Base-by-base conservation (phyloP, 2,113 vertebrate genomes). In the Chaenocephalus aceratus region DNA sequence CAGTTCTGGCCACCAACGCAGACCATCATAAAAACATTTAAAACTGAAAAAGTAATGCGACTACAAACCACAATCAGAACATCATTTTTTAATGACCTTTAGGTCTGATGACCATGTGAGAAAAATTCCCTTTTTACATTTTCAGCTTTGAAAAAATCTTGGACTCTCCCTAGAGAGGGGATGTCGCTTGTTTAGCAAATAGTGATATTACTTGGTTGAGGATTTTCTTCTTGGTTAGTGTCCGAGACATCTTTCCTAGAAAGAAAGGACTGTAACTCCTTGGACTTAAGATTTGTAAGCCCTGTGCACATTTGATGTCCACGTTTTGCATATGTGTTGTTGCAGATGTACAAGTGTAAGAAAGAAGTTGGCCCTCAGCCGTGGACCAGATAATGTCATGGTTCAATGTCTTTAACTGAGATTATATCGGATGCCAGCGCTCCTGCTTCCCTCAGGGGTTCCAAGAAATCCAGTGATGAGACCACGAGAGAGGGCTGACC, bases 391-490 rank as follows among this genome's bases (percentile, higher is more conserved):
- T 70, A 73, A 48, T 71, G 80, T 86, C 82, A 76, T 78, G 73
- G 72, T 72, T 66, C 59, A 51, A 45, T 74, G 75, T 75, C 23
- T 85, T 77, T 58, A 83, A 74, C 66, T 75, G 65, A 80, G 82
- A 88, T 86, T 63, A 82, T 88, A 88, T 89, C 74, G 16, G 73
- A 82, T 13, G 45, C 65, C 56, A 75, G 77, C 49, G 74, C 77
- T 85, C 86, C 80, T 65, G 52, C 65, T 87, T 76, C 51, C 49
- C 73, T 76, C 60, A 1, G 85, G 80, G 83, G 26, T 87, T 92
- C 73, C 70, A 79, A 88, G 90, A 87, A 48, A 67, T 48, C 44
- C 44, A 48, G n/a, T 15, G 44, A 59, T 59, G 58, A 64, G 62
- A 64, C 45, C 62, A 64, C 62, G 62, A 64, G 62, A 64, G 45